Evolutionary conservation across 1,140 invertebrate genomes (phyloP).

Genomic region (Nixonia krombeini): DNA sequence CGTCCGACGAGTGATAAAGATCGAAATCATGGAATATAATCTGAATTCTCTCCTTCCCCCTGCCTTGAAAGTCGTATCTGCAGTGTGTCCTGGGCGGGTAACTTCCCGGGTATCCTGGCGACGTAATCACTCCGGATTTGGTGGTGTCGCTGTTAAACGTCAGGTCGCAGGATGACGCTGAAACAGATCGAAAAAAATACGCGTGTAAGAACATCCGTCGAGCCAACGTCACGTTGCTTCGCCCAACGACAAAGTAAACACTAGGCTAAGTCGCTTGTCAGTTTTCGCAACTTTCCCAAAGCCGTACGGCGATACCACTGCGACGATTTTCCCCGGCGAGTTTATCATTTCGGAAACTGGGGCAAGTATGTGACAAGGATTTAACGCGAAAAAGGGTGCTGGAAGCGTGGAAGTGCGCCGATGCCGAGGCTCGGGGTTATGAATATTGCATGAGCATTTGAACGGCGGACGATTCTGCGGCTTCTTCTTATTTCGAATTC

Average conservation of each 20-base stretch:
- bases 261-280: background rate
- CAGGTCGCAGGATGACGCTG: conserved; percentile 84
- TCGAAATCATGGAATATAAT: conserved; percentile 84
- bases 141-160: conserved; percentile 83
- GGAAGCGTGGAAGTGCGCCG: conserved; percentile 42
- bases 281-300: background rate
- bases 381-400: conserved; percentile 43
- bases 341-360: conserved; percentile 45
- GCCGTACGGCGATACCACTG: background rate
- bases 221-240: background rate
- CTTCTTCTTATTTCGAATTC: conserved; percentile 50
- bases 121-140: conserved; percentile 85
- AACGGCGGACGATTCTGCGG: conserved; percentile 33
- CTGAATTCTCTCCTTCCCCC: conserved; percentile 84
- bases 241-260: too few relatives aligned
- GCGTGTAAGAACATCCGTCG: conserved; percentile 7
- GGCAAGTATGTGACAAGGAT: conserved; percentile 52
- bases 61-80: conserved; percentile 87
- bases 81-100: conserved; percentile 83
- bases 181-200: conserved; percentile 68
- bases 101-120: conserved; percentile 82
- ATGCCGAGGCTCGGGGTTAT: conserved; percentile 45
- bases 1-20: conserved; percentile 74
- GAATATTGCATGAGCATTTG: conserved; percentile 60
- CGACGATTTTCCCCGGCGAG: conserved; percentile 15